Evolutionary conservation across 2,888 invertebrate genomes (phyloP).

Genomic region (Leptopilina syphax): DNA sequence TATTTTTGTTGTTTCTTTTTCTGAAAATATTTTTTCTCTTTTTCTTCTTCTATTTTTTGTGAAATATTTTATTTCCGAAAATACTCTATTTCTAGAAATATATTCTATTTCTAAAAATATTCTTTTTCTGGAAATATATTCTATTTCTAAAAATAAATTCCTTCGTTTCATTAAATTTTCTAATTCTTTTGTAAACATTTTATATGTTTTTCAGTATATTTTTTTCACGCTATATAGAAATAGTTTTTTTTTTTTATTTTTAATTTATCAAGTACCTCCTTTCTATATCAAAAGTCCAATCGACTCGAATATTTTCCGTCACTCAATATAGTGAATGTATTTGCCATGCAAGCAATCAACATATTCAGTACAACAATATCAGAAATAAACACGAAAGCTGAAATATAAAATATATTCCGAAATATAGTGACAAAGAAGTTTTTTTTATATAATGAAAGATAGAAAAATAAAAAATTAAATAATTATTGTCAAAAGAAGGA

Average conservation of each 20-base stretch:
- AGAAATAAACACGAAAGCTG: constrained; percentile 83
- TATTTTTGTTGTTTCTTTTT: no score
- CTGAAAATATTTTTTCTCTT: no score
- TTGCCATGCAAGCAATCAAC: constrained; percentile 89
- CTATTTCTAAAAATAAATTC: no score
- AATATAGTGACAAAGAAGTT: no score
- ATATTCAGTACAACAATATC: constrained; percentile 87
- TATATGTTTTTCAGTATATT: neutral
- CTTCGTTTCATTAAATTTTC: no score
- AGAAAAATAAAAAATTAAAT: constrained; percentile 51
- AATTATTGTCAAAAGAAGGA: constrained; percentile 79
- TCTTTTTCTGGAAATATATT: no score
- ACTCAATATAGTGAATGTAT: constrained; percentile 83
- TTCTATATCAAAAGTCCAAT: constrained; percentile 87
- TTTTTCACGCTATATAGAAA: neutral
- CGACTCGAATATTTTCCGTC: constrained; percentile 83
- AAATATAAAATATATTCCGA: constrained; percentile 54
- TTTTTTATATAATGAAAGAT: constrained; percentile 11
- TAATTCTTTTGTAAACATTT: neutral
- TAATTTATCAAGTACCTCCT: constrained; percentile 76
- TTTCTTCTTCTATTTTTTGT: no score
- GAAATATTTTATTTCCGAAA: no score
- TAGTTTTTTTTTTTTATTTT: neutral
- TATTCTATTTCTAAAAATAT: no score
- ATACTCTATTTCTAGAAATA: no score